Evolutionary conservation across 2,113 vertebrate species (phyloP).

Genomic region (Ptilorrhoa leucosticta): DNA sequence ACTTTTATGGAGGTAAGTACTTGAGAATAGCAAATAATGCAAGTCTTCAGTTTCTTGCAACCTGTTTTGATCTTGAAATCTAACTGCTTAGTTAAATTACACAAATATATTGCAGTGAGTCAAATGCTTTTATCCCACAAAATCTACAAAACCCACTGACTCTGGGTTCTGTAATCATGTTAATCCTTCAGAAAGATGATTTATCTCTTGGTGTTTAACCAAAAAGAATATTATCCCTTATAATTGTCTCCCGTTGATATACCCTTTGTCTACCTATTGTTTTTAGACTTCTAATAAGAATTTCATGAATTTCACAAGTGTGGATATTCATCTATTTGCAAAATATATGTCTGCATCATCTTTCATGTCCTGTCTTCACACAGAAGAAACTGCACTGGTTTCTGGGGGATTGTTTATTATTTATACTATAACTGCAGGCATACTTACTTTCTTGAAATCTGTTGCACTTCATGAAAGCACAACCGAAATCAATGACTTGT

Average conservation of each 20-base stretch:
- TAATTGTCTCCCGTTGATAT: not conserved
- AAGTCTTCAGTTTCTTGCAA: not conserved
- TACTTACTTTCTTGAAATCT: not conserved
- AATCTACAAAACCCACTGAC: not conserved
- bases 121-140: not conserved
- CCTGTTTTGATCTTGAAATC: not conserved
- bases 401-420: not conserved
- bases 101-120: not conserved
- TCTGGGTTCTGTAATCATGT: not conserved
- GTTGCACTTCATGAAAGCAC: not conserved
- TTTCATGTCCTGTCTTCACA: not conserved
- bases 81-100: not conserved
- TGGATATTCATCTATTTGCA: not conserved
- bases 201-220: constrained; percentile 18
- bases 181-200: not conserved
- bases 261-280: not conserved
- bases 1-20: not conserved
- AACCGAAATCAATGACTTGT: not conserved
- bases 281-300: constrained; percentile 2
- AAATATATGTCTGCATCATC: not conserved
- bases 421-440: not conserved
- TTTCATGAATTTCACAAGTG: not conserved
- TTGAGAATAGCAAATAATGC: not conserved
- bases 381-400: not conserved
- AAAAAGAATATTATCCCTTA: not conserved